Conservation (phyloP, 2,888 invertebrate genomes). For the Hydropsyche betteni region DNA sequence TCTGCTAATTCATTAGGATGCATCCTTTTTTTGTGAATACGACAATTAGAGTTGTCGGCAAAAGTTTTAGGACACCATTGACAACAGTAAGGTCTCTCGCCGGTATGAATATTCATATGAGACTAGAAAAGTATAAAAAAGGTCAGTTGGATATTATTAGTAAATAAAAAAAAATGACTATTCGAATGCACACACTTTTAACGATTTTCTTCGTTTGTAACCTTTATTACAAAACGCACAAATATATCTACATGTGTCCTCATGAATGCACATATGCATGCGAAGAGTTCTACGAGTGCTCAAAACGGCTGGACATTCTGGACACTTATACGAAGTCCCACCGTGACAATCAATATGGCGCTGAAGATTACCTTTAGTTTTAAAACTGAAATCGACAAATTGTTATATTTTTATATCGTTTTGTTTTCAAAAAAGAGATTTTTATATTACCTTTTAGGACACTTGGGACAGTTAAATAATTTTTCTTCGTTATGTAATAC, state of each 20-base stretch:
- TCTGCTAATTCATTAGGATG: constrained; percentile 47
- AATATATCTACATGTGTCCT: constrained; percentile 42
- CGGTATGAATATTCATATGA: constrained; percentile 48
- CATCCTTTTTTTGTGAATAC: constrained; percentile 47
- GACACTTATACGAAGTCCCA: constrained; percentile 46
- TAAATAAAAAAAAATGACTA: background rate
- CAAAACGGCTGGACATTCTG: constrained; percentile 47
- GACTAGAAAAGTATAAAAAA: constrained; percentile 35
- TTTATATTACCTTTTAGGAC: constrained; percentile 45
- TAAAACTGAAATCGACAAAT: constrained; percentile 42
- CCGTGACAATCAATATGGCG: constrained; percentile 47
- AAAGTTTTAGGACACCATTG: constrained; percentile 49
- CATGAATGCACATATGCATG: constrained; percentile 46
- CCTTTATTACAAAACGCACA: constrained; percentile 49
- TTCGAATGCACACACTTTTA: constrained; percentile 40
- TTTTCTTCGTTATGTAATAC: constrained; percentile 46
- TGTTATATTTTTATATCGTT: background rate
- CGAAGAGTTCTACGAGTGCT: constrained; percentile 43
- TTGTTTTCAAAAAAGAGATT: background rate
- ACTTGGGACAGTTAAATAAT: constrained; percentile 42
- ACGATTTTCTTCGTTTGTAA: constrained; percentile 48
- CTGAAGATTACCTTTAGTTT: constrained; percentile 43
- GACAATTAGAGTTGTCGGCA: constrained; percentile 47
- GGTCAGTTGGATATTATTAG: background rate
- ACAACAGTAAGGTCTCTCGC: constrained; percentile 45